phyloP scores from a whole-genome alignment of 1,140 invertebrate species.

The Drosophila oshimai region DNA sequence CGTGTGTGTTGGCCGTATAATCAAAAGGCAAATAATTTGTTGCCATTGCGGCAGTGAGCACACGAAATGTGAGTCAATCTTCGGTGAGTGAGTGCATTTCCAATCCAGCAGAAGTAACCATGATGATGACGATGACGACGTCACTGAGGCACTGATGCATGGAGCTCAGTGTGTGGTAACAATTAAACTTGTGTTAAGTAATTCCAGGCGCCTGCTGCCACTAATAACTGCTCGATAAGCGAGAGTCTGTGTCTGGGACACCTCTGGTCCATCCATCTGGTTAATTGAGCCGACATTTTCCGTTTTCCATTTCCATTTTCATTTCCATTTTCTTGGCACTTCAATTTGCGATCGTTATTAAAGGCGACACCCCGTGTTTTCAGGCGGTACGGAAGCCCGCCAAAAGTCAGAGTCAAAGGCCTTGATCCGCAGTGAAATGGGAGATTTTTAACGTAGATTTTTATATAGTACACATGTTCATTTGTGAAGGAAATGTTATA shows the following conservation, averaged over 20 bases:
- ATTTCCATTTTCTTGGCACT: conserved; percentile 22
- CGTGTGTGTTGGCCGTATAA: conserved; percentile 8
- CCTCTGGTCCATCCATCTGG: neutral
- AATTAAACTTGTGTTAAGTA: conserved; percentile 73
- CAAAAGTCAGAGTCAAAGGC: conserved; percentile 16
- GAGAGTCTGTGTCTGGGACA: conserved; percentile 21
- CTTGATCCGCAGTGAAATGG: conserved; percentile 20
- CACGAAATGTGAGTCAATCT: conserved; percentile 57
- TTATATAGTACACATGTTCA: too few species aligned
- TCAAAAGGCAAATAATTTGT: conserved; percentile 72
- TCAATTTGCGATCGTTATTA: conserved; percentile 27
- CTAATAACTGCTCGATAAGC: conserved; percentile 47
- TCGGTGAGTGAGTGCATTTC: conserved; percentile 51
- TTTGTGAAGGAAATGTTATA: conserved; percentile 12
- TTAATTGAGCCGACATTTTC: conserved; percentile 28
- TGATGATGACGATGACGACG: conserved; percentile 12
- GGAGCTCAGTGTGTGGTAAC: conserved; percentile 55
- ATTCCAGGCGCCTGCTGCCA: conserved; percentile 58
- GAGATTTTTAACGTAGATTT: too few species aligned
- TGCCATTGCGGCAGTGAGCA: conserved; percentile 58
- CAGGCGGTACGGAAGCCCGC: conserved; percentile 28
- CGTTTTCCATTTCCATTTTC: conserved; percentile 22
- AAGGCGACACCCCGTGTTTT: conserved; percentile 18
- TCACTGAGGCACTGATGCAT: conserved; percentile 72
- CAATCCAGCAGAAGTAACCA: conserved; percentile 9